Conservation (phyloP, 30 jellyfish, hydroid and myxozoan species). For the Phacellophora camtschatica region DNA sequence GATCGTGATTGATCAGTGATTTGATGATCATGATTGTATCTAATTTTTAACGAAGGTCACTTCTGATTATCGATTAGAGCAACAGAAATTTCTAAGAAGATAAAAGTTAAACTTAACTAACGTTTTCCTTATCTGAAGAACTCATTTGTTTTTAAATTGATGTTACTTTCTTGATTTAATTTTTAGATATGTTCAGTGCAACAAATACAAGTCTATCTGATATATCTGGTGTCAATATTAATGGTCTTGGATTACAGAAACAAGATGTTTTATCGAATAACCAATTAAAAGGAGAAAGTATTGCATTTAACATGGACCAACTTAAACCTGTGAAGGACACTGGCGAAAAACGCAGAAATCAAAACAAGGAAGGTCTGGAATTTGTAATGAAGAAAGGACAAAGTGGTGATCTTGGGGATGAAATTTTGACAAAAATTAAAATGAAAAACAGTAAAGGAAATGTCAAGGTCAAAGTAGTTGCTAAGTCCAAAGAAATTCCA, state of each 20-base stretch:
- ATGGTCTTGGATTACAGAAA: not conserved
- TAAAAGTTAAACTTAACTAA: too few relatives aligned
- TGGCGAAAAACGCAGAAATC: not conserved
- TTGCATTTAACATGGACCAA: not conserved
- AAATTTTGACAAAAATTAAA: not conserved
- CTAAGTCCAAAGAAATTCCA: conserved; percentile 20
- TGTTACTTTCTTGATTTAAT: too few relatives aligned
- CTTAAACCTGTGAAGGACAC: not conserved
- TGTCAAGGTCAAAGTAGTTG: not conserved
- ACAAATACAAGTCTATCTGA: too few relatives aligned
- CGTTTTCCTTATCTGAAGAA: too few relatives aligned
- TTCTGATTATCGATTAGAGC: too few relatives aligned
- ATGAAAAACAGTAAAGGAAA: not conserved
- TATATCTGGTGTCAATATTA: too few relatives aligned
- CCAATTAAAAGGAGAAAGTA: not conserved
- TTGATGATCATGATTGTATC: too few relatives aligned
- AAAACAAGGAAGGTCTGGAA: not conserved
- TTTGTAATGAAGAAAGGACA: not conserved
- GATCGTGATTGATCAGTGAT: too few relatives aligned
- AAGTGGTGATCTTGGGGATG: not conserved
- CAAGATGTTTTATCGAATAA: not conserved
- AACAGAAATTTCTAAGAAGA: too few relatives aligned
- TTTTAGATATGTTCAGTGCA: too few relatives aligned
- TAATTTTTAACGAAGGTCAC: too few relatives aligned
- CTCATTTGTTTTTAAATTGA: too few relatives aligned